phyloP scores from a whole-genome alignment of 2,888 invertebrate genomes.

The Rutpela maculata region DNA sequence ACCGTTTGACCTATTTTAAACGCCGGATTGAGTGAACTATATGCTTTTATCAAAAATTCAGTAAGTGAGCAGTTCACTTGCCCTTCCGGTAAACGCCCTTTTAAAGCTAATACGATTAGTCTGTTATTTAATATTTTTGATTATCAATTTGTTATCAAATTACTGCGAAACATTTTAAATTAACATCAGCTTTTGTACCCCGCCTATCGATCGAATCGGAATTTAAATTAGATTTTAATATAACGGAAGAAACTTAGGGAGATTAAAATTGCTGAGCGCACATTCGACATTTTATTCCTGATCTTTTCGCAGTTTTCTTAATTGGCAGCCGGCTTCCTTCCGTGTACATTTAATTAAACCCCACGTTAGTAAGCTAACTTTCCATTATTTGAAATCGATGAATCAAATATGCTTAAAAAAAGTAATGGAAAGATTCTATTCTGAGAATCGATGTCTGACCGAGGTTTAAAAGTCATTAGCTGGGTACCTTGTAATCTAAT shows the following conservation, averaged over 20 bases:
- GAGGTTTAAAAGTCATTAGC: too few species aligned
- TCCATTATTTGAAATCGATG: neutral
- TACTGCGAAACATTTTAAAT: neutral
- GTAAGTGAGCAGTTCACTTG: too few species aligned
- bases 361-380: neutral
- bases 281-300: neutral
- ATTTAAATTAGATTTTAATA: neutral
- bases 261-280: neutral
- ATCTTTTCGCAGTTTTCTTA: neutral
- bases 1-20: too few species aligned
- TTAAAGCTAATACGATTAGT: neutral
- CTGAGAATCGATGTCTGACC: too few species aligned
- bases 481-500: too few species aligned
- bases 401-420: neutral
- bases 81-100: neutral
- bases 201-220: neutral
- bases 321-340: neutral
- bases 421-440: too few species aligned
- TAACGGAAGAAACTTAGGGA: slow-evolving; percentile 1
- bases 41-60: too few species aligned
- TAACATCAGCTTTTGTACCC: neutral
- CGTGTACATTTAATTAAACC: neutral
- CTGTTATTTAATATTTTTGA: neutral
- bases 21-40: too few species aligned
- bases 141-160: neutral